phyloP scores from a whole-genome alignment of 2,888 invertebrate genomes.

The Tridacna crocea region DNA sequence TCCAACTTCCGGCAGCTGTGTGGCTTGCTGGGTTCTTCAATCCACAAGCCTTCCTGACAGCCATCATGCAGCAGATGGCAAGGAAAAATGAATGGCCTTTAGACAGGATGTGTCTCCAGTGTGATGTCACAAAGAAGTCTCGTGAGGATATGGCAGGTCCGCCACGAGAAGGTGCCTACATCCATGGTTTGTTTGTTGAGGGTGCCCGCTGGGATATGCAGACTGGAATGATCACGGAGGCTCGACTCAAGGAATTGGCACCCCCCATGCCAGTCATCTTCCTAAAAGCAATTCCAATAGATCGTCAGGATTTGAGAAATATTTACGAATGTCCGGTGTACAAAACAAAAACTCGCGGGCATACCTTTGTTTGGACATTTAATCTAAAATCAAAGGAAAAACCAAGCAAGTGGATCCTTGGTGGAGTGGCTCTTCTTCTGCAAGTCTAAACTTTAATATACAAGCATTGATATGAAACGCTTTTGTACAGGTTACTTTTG shows the following conservation, averaged over 20 bases:
- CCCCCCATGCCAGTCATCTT: constrained; percentile 97
- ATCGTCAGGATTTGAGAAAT: constrained; percentile 95
- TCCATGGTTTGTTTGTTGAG: constrained; percentile 96
- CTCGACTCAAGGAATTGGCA: constrained; percentile 95
- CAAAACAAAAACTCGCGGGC: constrained; percentile 95
- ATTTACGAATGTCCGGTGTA: constrained; percentile 98
- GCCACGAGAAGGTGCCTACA: constrained; percentile 94
- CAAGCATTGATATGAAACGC: too few relatives aligned
- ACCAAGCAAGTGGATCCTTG: constrained; percentile 96
- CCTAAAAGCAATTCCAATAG: constrained; percentile 90
- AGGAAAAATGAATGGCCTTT: constrained; percentile 95
- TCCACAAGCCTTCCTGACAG: constrained; percentile 97
- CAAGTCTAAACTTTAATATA: constrained; percentile 89
- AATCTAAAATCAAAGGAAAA: constrained; percentile 98
- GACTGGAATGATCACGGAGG: constrained; percentile 95
- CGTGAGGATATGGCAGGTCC: constrained; percentile 95
- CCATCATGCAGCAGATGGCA: constrained; percentile 98
- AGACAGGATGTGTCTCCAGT: constrained; percentile 98
- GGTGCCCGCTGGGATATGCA: constrained; percentile 97
- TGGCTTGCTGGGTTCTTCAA: constrained; percentile 99
- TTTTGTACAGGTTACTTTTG: too few relatives aligned
- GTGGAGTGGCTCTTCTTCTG: constrained; percentile 94
- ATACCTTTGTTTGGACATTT: constrained; percentile 98
- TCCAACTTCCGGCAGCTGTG: constrained; percentile 92
- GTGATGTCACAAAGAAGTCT: constrained; percentile 98